phyloP scores from a whole-genome alignment of 2,888 invertebrate genomes.

The Trissoscelio sp. region DNA sequence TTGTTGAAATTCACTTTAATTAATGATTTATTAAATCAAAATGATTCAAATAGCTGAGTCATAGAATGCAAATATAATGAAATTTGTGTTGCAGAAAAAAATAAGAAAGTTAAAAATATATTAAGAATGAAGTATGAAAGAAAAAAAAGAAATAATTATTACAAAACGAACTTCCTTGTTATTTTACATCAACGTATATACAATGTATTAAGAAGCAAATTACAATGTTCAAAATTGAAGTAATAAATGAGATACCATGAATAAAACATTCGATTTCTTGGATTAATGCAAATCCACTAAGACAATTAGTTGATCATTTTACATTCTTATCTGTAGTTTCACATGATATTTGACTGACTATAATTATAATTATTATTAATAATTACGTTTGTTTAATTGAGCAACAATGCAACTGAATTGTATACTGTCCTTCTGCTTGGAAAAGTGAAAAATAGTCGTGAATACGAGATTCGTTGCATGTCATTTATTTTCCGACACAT shows the following conservation, averaged over 20 bases:
- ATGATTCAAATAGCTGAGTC: constrained; percentile 7
- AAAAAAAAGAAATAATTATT: no score
- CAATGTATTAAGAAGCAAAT: no score
- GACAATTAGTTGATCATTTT: constrained; percentile 19
- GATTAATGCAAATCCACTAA: constrained; percentile 4
- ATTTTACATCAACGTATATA: no score
- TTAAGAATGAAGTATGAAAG: no score
- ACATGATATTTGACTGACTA: constrained; percentile 17
- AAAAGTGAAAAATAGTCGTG: not conserved
- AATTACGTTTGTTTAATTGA: not conserved
- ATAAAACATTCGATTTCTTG: not conserved
- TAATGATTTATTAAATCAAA: constrained; percentile 1
- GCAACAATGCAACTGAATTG: constrained; percentile 15
- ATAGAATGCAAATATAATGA: not conserved
- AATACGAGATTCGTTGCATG: not conserved
- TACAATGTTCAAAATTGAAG: not conserved
- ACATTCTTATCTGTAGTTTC: not conserved
- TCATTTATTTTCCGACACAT: no score
- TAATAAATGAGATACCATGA: no score
- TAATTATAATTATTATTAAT: no score
- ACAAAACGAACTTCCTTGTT: not conserved
- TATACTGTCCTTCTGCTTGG: not conserved
- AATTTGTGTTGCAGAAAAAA: no score
- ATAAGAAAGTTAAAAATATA: no score
- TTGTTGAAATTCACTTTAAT: constrained; percentile 4